These are phyloP conservation scores for Fundulus diaphanus DNA, from an alignment of 2,797 vertebrate species.

Conservation along the genomic window DNA sequence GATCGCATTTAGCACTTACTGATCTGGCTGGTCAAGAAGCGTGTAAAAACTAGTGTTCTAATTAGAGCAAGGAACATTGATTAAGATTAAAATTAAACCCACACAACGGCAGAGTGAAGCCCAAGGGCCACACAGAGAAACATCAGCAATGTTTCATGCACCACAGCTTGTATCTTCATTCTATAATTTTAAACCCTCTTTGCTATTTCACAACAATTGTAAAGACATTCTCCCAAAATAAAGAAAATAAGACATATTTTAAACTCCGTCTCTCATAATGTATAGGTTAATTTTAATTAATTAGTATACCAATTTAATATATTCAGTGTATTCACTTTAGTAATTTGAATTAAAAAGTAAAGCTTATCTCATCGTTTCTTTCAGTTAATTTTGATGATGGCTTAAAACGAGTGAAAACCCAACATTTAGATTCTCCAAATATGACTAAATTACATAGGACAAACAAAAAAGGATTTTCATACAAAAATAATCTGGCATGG, in stretches of 20 bases:
- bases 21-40: conserved; percentile 73
- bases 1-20: conserved; percentile 70
- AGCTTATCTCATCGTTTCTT: background rate
- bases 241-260: background rate
- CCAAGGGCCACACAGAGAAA: conserved; percentile 52
- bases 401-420: background rate
- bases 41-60: conserved; percentile 74
- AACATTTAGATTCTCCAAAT: no score
- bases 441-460: no score
- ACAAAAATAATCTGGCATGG: no score
- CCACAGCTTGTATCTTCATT: conserved; percentile 31
- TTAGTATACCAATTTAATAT: background rate
- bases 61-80: conserved; percentile 78
- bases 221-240: background rate
- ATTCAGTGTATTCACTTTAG: background rate
- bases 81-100: conserved; percentile 78
- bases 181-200: conserved; percentile 35
- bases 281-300: background rate
- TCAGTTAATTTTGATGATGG: background rate
- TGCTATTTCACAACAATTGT: conserved; percentile 17
- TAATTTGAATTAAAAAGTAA: background rate
- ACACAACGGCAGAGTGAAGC: conserved; percentile 51
- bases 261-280: background rate
- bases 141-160: conserved; percentile 55
- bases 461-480: no score